phyloP scores from a whole-genome alignment of 2,797 vertebrate species.

The Myioborus melanocephalus region DNA sequence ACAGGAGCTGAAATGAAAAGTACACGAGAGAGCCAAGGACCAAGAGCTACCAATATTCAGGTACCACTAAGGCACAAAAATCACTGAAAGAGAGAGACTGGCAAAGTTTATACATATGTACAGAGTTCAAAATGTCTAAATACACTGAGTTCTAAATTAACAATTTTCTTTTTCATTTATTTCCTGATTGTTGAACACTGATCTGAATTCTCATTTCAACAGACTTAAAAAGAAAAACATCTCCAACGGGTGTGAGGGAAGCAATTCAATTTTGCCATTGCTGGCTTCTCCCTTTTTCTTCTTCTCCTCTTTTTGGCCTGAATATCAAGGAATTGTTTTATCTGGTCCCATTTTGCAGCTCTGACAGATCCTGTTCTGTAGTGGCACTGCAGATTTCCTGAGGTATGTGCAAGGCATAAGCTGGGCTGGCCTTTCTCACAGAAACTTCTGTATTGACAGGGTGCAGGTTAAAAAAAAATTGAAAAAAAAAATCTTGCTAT shows the following conservation, averaged over 20 bases:
- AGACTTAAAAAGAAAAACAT: not conserved
- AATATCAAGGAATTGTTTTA: not conserved
- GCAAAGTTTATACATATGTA: not conserved
- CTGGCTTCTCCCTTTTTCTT: not conserved
- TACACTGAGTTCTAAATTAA: not conserved
- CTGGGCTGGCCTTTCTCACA: not conserved
- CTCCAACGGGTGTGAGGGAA: rapidly evolving
- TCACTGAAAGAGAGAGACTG: not conserved
- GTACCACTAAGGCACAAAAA: not conserved
- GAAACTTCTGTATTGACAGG: not conserved
- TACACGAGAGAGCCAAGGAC: rapidly evolving
- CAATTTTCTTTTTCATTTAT: not conserved
- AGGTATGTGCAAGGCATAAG: not conserved
- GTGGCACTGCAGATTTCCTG: not conserved
- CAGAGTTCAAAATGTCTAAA: not conserved
- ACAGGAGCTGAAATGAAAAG: not conserved
- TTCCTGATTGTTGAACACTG: not conserved
- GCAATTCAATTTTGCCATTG: not conserved
- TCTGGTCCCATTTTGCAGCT: not conserved
- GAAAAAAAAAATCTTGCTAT: not conserved
- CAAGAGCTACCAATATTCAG: not conserved
- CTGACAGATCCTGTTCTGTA: not conserved
- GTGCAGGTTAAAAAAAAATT: not conserved
- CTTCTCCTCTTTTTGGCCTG: not conserved
- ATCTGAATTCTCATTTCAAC: not conserved